Evolutionary conservation across 2,888 invertebrate species (phyloP), one percentile per base, ranked within the genome.

Genomic region (Hoplodrina blanda): DNA sequence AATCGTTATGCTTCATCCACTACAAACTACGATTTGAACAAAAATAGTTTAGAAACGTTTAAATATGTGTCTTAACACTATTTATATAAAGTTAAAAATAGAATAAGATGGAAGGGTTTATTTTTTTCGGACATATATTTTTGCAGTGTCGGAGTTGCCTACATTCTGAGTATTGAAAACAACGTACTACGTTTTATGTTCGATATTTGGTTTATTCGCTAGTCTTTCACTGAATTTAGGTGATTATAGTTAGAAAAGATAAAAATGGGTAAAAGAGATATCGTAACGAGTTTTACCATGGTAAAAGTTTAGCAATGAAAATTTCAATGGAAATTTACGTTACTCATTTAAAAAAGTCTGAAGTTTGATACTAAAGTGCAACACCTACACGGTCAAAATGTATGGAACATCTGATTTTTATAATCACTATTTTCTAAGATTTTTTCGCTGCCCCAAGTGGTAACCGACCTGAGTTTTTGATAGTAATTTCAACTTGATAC

Each of bases 1-100:
- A 90, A 90, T 90, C 89, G 90, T 90, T 90, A 91, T 90, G 89
- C 89, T 85, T 83, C 50, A 11, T 50, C 15, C 50, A 75, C 57
- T 73, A 73, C 41, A 74, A 63, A 60, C 44, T 63, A 55, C 49
- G 33, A 57, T 15, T 41, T 44, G 49, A 53, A 62, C 71, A 57
- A 57, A 70, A 53, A 25, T 49, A 13, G 11, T 49, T 25, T 25
- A 30, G 17, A 8, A 17, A 11, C 25, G 49, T 71, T 53, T 53
- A 37, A 74, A 53, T 71, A 3, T 62, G 17, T 20, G 30, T 57
- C 56, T 20, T 77, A 71, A 0, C 0, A 0, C 3, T 11, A 53
- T 25, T 25, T 11, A 6, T 19, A 57, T 74, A 78, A 41, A 78
- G 62, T 54, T 53, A 19, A 59, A 62, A 72, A 62, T 74, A 33